Evolutionary conservation across 2,797 vertebrate species (phyloP), one percentile per base, ranked within the genome.

Genomic region (Sebastiscus tertius): DNA sequence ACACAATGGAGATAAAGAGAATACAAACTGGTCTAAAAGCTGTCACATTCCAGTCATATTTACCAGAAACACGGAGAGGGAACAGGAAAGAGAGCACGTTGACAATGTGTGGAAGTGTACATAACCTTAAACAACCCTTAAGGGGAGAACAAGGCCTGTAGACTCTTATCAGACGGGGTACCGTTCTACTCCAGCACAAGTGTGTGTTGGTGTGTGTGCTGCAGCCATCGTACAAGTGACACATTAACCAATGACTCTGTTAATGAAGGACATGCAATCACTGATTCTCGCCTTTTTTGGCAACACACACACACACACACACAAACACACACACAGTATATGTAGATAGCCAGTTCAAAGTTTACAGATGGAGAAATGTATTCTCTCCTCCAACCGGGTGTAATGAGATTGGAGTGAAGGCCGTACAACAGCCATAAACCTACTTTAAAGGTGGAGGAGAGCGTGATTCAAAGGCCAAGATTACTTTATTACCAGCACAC

Each of bases 201-300:
- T 59, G 74, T 75, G 82, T 85, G 67, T 54, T 54, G 18, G 34
- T 59, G 54, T 67, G 5, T 81, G 76, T 58, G 58, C 60, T 69
- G 80, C 75, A 87, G 80, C 87, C 69, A 88, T 88, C 86, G 87
- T 87, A 83, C 76, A 63, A 83, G 94, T 94, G 70, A 94, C 83
- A 92, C 88, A 95, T 95, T 95, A 94, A 95, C 94, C 88, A 90
- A 83, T 78, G 83, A 87, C 88, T 94, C 88, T 93, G 94, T 94
- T 93, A 94, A 94, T 92, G 90, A 93, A 92, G 90, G 90, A 94
- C 92, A 60, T 73, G 86, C 75, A 93, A 91, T 94, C 91, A 94
- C 88, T 87, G 86, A 89, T 89, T 92, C 80, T 83, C n/a, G 49
- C 80, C 61, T 75, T 87, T 87, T 88, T 82, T 81, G 80, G 79